Evolutionary conservation across 2,888 invertebrate species (phyloP).

Genomic region (Exephanes ischioxanthus): DNA sequence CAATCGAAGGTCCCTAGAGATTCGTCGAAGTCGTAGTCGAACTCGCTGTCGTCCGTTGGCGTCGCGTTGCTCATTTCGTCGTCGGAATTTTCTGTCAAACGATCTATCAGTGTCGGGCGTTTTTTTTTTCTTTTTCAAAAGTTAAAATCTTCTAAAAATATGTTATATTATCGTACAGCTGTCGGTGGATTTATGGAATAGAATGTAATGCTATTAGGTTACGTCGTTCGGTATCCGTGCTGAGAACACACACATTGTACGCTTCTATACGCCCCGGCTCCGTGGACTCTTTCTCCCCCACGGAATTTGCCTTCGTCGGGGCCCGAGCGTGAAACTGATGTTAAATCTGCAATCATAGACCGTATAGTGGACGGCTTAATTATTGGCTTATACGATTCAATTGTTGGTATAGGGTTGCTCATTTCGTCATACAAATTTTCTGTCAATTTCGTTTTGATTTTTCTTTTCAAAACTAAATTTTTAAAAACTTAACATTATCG

Average conservation of each 20-base stretch:
- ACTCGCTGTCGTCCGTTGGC: conserved; percentile 74
- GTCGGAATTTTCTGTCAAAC: background rate
- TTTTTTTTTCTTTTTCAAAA: background rate
- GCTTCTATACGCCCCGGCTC: background rate
- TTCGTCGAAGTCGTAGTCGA: conserved; percentile 86
- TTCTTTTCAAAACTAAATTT: background rate
- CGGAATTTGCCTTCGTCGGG: background rate
- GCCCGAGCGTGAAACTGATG: background rate
- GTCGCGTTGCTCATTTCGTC: conserved; percentile 74
- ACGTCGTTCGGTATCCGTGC: conserved; percentile 18
- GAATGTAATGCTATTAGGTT: background rate
- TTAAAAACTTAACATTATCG: background rate
- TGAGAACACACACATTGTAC: background rate
- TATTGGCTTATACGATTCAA: conserved; percentile 11
- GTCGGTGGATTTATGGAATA: background rate
- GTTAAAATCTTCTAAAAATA: background rate
- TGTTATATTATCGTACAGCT: background rate
- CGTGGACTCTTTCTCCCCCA: background rate
- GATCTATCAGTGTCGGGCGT: background rate
- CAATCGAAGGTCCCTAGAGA: conserved; percentile 86
- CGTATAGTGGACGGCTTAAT: conserved; percentile 33
- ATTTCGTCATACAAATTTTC: no score
- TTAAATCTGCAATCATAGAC: conserved; percentile 64
- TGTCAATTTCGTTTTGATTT: background rate
- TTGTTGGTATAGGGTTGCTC: conserved; percentile 71